Percentiles rank a stretch among this genome's conserved stretches.
Conservation (phyloP, 2,797 vertebrate species). For the Gastrophryne carolinensis region DNA sequence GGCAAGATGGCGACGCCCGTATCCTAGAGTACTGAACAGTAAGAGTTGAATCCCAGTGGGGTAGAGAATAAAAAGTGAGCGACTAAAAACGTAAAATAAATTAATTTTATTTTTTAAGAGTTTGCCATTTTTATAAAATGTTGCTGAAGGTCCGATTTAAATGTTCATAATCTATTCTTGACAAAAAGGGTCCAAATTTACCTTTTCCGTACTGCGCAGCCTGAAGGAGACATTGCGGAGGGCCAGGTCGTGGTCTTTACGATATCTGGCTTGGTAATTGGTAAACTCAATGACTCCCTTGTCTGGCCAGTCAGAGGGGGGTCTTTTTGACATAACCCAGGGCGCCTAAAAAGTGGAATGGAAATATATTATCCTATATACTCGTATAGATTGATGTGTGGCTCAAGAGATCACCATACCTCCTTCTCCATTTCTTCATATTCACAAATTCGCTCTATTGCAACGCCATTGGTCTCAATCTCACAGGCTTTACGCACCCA, state of each 20-base stretch:
- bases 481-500: constrained; percentile 65
- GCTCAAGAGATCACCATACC: constrained; percentile 49
- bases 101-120: too few species aligned
- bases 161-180: not conserved
- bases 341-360: constrained; percentile 51
- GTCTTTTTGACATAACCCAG: constrained; percentile 59
- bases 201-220: constrained; percentile 63
- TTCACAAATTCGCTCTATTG: constrained; percentile 64
- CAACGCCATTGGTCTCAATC: constrained; percentile 63
- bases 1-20: too few species aligned
- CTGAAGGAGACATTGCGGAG: constrained; percentile 62
- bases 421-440: constrained; percentile 65
- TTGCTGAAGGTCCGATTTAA: too few species aligned
- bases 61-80: too few species aligned
- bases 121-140: too few species aligned
- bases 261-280: constrained; percentile 60
- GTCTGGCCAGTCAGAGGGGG: constrained; percentile 59
- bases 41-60: too few species aligned
- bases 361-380: constrained; percentile 18
- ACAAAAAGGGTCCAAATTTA: constrained; percentile 49
- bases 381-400: not conserved
- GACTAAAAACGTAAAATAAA: too few species aligned
- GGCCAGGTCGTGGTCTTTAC: constrained; percentile 56
- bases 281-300: constrained; percentile 63
- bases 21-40: too few species aligned